A percentile compares a stretch with the other conserved stretches of the same genome.
Conservation (phyloP, 2,113 vertebrate genomes). For the Rhabdomys dilectus region DNA sequence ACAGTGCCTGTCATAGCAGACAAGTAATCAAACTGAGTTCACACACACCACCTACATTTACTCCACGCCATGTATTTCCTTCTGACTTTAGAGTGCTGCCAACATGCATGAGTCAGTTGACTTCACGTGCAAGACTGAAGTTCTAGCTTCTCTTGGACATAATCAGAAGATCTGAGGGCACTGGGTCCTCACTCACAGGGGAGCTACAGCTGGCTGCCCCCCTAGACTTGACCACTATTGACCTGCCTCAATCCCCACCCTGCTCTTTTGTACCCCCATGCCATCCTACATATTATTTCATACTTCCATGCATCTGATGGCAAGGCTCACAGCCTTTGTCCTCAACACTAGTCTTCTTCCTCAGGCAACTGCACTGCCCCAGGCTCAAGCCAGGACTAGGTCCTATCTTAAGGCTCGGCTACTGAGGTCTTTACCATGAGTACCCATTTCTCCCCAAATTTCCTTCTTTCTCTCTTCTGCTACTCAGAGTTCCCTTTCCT, state of each 20-base stretch:
- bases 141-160: background rate
- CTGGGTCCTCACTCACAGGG: background rate
- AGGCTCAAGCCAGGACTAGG: background rate
- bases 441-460: background rate
- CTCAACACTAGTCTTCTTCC: background rate
- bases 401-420: background rate
- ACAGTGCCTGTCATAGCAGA: background rate
- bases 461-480: background rate
- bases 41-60: background rate
- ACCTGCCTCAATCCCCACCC: background rate
- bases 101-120: background rate
- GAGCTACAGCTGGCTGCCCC: rapidly evolving
- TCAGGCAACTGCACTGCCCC: background rate
- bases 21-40: background rate
- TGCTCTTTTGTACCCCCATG: background rate
- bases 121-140: background rate
- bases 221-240: rapidly evolving
- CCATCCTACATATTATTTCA: background rate
- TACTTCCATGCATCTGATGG: background rate
- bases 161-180: background rate
- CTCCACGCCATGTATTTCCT: background rate
- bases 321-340: background rate
- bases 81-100: background rate
- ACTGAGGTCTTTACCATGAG: background rate
- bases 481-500: background rate